A percentile compares a stretch with the other conserved stretches of the same genome.
Conservation (phyloP, 2,888 invertebrate species). For the Cacoxenus indagator region DNA sequence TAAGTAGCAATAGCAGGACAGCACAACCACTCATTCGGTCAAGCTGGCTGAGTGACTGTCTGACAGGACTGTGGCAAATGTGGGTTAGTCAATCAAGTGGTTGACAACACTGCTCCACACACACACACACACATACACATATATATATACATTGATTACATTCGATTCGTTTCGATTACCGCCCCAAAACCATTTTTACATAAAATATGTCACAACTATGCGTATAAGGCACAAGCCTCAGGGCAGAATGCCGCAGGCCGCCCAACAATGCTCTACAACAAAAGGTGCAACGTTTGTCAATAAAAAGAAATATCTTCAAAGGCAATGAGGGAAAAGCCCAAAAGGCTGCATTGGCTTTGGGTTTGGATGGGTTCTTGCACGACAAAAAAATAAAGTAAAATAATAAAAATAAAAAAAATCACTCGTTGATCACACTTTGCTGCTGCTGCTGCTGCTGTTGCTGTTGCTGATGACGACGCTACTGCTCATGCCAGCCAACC, state of each 20-base stretch:
- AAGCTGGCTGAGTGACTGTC: constrained; percentile 44
- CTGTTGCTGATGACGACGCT: neutral
- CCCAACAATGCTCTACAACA: neutral
- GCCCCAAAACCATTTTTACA: constrained; percentile 1
- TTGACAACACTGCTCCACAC: too few relatives aligned
- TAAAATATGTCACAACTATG: constrained; percentile 13
- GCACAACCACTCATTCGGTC: constrained; percentile 37
- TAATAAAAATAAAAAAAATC: too few relatives aligned
- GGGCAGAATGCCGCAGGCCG: neutral
- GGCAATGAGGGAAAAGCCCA: neutral
- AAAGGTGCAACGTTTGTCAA: constrained; percentile 8
- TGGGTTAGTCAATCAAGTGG: neutral
- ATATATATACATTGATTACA: neutral
- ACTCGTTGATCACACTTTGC: constrained; percentile 8
- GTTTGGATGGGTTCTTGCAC: neutral
- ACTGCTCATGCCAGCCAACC: neutral
- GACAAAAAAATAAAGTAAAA: too few relatives aligned
- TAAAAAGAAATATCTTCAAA: constrained; percentile 10
- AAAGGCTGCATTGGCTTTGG: neutral
- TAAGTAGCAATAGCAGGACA: neutral
- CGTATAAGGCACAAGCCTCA: neutral
- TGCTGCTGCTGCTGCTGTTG: neutral
- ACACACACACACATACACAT: neutral
- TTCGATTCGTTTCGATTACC: neutral
- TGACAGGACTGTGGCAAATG: constrained; percentile 22